Evolutionary conservation across 2,113 vertebrate species (phyloP), one percentile per base, ranked within the genome.

Genomic region (Marcusenius ussheri): DNA sequence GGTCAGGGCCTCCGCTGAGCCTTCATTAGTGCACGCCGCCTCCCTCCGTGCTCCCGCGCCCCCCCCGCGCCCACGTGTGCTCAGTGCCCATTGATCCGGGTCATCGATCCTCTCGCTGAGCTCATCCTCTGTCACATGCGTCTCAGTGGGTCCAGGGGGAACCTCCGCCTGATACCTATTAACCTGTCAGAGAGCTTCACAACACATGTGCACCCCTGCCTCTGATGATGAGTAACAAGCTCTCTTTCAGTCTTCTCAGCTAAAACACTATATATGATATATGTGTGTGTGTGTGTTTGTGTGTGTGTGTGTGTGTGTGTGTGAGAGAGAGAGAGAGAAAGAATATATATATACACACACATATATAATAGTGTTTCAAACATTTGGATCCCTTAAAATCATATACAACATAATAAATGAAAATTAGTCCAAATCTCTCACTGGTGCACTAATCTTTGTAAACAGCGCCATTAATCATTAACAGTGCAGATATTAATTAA

Each of bases 401-500:
- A 17, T 17, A 35, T 3, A 53, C 53, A 87, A 2, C 39, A 47
- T 56, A 39, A 87, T 53, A 53, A 35, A 39, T 56, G 6, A 53
- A n/a, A 51, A 87, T 53, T 21, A 39, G 83, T 46, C 19, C 6
- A 17, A 9, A 49, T 87, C 84, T 50, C 8, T 87, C 27, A 50
- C 27, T n/a, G 10, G n/a, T 53, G 10, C 49, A n/a, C 7, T 10
- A 87, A 53, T 10, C 46, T 51, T 87, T 50, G 21, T 27, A 27
- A 50, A 27, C 24, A 21, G 19, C 13, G 31, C 8, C 84, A 50
- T 87, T 49, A 87, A 87, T 51, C 46, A 87, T 49, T 87, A 50
- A 50, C 47, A 51, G 50, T 31, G 49, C 84, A 31, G n/a, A 50
- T 87, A 87, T 50, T 87, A 87, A 87, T 87, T 87, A 51, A 51